Evolutionary conservation across 2,113 vertebrate genomes (phyloP).

Genomic region (Asarcornis scutulata): DNA sequence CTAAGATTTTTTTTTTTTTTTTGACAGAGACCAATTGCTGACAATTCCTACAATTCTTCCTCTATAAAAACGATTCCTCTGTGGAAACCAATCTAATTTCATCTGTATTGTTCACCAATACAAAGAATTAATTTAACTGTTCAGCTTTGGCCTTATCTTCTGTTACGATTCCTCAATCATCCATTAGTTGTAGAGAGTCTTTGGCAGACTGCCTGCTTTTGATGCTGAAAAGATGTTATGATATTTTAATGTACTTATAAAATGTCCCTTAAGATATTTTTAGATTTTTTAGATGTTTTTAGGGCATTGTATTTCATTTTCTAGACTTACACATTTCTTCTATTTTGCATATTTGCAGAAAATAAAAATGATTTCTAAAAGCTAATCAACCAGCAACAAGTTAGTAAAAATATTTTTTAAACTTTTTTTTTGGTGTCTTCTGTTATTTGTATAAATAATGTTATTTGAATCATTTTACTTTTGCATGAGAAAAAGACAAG

Average conservation of each 20-base stretch:
- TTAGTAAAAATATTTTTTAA: neutral
- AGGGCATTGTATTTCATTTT: neutral
- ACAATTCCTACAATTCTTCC: neutral
- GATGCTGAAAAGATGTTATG: neutral
- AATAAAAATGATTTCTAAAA: neutral
- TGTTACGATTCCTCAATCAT: neutral
- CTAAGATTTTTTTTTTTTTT: neutral
- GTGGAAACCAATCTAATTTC: neutral
- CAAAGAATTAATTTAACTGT: neutral
- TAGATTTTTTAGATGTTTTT: neutral
- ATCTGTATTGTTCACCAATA: neutral
- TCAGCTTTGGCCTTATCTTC: neutral
- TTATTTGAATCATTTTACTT: neutral
- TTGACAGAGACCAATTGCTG: neutral
- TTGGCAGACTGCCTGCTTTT: neutral
- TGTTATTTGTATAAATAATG: neutral
- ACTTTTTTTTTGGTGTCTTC: neutral
- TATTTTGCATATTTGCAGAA: neutral
- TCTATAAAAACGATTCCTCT: neutral
- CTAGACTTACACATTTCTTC: neutral
- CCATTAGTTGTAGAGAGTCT: neutral
- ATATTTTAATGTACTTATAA: neutral
- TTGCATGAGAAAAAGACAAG: neutral
- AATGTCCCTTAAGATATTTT: neutral
- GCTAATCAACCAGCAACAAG: neutral